phyloP scores from a whole-genome alignment of 2,888 invertebrate genomes.

The Caenorhabditis sinica region DNA sequence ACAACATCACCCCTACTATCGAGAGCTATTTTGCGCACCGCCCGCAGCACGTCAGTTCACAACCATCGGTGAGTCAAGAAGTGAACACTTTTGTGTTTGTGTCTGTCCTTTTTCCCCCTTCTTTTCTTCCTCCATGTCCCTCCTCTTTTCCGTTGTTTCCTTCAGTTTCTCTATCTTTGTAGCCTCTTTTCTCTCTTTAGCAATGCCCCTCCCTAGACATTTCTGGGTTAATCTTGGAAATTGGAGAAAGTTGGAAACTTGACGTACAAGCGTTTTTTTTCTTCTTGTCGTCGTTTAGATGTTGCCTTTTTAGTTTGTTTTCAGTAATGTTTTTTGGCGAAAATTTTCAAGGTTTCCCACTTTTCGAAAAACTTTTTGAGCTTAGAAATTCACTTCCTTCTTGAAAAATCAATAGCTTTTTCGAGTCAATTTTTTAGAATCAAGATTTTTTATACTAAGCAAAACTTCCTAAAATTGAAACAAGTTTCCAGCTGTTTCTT shows the following conservation, averaged over 20 bases:
- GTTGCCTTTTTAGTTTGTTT: not conserved
- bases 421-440: too few species aligned
- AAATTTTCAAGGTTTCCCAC: too few species aligned
- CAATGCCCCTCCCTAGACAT: not conserved
- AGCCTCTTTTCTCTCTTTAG: slow-evolving; percentile 16
- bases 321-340: too few species aligned
- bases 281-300: not conserved
- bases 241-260: slow-evolving; percentile 2
- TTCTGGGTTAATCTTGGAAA: slow-evolving; percentile 51
- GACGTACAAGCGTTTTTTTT: not conserved
- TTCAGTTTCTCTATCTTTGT: slow-evolving; percentile 38
- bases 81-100: not conserved
- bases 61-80: slow-evolving; percentile 43
- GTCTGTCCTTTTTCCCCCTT: slow-evolving; percentile 8
- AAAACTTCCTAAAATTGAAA: too few species aligned
- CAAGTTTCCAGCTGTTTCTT: too few species aligned
- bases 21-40: slow-evolving; percentile 56
- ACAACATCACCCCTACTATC: slow-evolving; percentile 21
- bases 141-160: not conserved
- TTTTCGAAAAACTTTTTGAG: too few species aligned
- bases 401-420: too few species aligned
- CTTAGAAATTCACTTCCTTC: too few species aligned
- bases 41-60: slow-evolving; percentile 44
- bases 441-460: too few species aligned
- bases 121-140: not conserved